Evolutionary conservation across 1,140 invertebrate species (phyloP), one percentile per base, ranked within the genome.

Genomic region (Sycophila sp.): DNA sequence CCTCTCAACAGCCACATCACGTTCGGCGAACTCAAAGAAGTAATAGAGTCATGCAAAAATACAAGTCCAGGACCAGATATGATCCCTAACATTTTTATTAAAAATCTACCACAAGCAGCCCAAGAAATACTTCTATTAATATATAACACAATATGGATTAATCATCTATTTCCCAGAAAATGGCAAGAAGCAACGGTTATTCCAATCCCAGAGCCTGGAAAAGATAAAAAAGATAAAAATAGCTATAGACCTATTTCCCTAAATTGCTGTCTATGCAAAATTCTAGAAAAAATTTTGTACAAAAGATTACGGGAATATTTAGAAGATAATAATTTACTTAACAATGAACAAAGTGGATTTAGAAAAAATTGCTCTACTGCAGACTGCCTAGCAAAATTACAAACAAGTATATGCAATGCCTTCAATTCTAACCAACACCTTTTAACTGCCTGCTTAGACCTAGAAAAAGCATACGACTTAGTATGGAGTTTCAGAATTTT

Each of bases 121-220:
- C 53, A 75, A 3, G 60, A 65, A 10, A 58, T 69, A n/a, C 34
- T 83, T 1, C 47, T 71, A 0, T 28, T 70, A n/a, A 65, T 82
- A 6, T 76, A 76, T 56, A 83, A 82, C 56, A 32, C 62, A 26
- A 75, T 77, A 7, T 63, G 80, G 19, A 22, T 51, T 34, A 32
- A 75, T 0, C 47, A 69, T 22, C 28, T 72, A 19, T 84, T 78
- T 45, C 81, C 78, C 10, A 28, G 15, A 2, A 53, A 40, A 32
- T 83, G 79, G 75, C 82, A 78, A 74, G 22, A 40, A 5, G 72
- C 80, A 3, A 77, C 55, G 28, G 72, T 82, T 3, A 77, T 82
- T 2, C 70, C 77, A 10, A 74, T 85, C 72, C 1, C 72, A 63
- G 0, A 85, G 84, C 73, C 75, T 73, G 24, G 71, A 71, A 22